These are phyloP conservation scores for Hemiprocne comata DNA, from an alignment of 2,113 vertebrate genomes.

Conservation along the genomic window DNA sequence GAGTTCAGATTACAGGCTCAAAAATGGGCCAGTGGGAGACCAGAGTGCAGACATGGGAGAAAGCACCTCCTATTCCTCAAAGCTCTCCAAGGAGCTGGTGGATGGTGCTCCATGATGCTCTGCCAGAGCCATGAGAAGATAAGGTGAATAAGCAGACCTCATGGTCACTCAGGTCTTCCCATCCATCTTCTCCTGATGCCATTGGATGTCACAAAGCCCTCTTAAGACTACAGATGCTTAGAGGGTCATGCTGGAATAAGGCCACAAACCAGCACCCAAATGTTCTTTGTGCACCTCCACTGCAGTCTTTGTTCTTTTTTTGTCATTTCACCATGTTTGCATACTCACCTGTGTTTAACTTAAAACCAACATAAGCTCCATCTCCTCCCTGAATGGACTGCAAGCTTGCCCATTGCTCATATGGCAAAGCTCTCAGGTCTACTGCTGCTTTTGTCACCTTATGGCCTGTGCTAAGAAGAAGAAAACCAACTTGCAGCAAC, in stretches of 20 bases:
- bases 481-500: neutral
- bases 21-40: neutral
- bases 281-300: neutral
- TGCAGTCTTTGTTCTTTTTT: neutral
- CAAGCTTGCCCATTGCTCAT: neutral
- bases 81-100: neutral
- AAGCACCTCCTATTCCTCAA: neutral
- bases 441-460: neutral
- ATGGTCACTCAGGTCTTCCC: rapidly evolving
- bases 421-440: neutral
- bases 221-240: neutral
- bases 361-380: neutral
- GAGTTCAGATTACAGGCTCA: neutral
- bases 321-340: rapidly evolving
- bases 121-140: neutral
- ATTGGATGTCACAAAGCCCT: neutral
- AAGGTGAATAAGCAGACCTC: neutral
- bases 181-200: neutral
- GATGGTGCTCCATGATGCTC: rapidly evolving
- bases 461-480: neutral
- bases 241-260: neutral
- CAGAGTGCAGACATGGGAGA: neutral
- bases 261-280: neutral
- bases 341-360: neutral
- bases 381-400: neutral